Evolutionary conservation across 1,140 invertebrate species (phyloP), one percentile per base, ranked within the genome.

Genomic region (Atta texana): DNA sequence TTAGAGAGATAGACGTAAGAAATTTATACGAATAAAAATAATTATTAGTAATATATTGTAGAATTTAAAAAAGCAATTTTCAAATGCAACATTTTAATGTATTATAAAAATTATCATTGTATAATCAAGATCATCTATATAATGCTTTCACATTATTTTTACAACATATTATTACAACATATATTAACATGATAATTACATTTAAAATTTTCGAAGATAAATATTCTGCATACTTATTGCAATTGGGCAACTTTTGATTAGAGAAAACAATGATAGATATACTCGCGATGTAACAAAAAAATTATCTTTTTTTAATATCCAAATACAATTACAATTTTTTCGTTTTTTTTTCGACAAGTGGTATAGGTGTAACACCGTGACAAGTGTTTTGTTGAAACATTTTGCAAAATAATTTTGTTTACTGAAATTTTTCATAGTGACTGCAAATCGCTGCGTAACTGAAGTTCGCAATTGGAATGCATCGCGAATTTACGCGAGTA

Each of bases 391-490:
- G 78, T 78, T 49, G 68, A 81, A 81, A 53, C 31, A 80, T 34
- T 78, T 53, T 31, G 14, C 24, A 53, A 66, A 68, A 80, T 81
- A n/a, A 72, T 72, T 71, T 81, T 81, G 34, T 81, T 57, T 72
- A 72, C 51, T 12, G 12, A 71, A 81, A 72, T 34, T 72, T 49
- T 66, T 88, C 28, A 82, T 71, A 61, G 86, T 49, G 10, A 85
- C 81, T 86, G 81, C 85, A 88, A 85, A 89, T 88, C 57, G 76
- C 16, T 61, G 16, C 59, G 51, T 66, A 66, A 85, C 84, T 78
- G 66, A 51, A 88, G 51, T 28, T 21, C 59, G 63, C 87, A 59
- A 85, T 69, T 89, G 64, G 53, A 61, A 69, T 57, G 18, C 74
- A 59, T 28, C 31, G 53, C 39, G 39, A 88, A 88, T 89, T 89